Evolutionary conservation across 2,797 vertebrate genomes (phyloP), one percentile per base, ranked within the genome.

Genomic region (Anas georgica): DNA sequence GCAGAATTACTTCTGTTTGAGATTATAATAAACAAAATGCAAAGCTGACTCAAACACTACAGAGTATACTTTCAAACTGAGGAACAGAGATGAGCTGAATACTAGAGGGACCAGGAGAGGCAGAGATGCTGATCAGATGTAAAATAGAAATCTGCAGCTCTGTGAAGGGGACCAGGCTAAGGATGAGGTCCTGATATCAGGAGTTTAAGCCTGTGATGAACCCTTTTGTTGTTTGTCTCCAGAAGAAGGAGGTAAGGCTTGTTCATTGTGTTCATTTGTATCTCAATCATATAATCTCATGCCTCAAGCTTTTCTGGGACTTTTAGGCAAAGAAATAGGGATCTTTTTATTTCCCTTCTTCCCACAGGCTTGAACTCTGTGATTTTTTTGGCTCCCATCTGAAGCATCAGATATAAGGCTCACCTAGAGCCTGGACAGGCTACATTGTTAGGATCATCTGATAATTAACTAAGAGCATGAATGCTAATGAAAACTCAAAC

Each of bases 291-390:
- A 5, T 54, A 56, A 75, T 64, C 62, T 72, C 41, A 48, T 12
- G 35, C 23, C 31, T 90, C 59, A 41, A 29, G 72, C 62, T 82
- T 84, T 84, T 75, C 50, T 78, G 81, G 67, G 63, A 43, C 41
- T 86, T 91, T 60, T 41, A 41, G 37, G 60, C 26, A 28, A 41
- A 63, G 26, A 41, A 41, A 55, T 31, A 90, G 62, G 77, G 54
- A 86, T 21, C 7, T 90, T 91, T 88, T 88, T 26, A 86, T 72
- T 90, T 88, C 41, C 58, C 68, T 76, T 79, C 74, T 79, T 82
- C 59, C 37, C n/a, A 46, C 2, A 10, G 69, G 59, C 1, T 66
- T 88, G 22, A 81, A 29, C 68, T 76, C 59, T 50, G 13, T 62
- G 41, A 72, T 72, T 66, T 64, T 69, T 82, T 82, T 84, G 14